phyloP scores from a whole-genome alignment of 2,113 vertebrate genomes.

The Tylochromis polylepis region DNA sequence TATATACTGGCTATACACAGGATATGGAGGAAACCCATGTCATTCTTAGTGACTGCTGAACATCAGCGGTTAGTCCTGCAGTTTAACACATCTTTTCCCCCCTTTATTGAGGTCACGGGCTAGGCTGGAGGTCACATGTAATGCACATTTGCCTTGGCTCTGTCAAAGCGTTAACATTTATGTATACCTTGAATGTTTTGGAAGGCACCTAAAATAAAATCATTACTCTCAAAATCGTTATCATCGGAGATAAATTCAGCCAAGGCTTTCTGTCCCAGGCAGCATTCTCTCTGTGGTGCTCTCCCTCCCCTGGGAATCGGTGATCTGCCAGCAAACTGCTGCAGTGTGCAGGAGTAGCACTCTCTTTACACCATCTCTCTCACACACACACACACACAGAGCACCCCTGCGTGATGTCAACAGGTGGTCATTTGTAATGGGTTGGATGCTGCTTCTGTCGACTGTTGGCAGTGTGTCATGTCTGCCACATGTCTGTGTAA shows the following conservation, averaged over 20 bases:
- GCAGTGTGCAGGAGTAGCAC: background rate
- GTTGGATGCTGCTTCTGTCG: background rate
- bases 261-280: no score
- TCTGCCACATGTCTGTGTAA: conserved; percentile 37
- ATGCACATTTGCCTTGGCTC: background rate
- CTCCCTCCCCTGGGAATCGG: background rate
- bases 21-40: background rate
- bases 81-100: background rate
- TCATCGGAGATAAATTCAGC: background rate
- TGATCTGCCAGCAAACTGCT: background rate
- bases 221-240: background rate
- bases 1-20: background rate
- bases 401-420: background rate
- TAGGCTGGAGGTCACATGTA: background rate
- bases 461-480: conserved; percentile 13
- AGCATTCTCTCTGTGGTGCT: background rate
- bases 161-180: background rate
- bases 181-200: background rate
- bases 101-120: background rate
- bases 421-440: conserved; percentile 28
- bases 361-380: background rate
- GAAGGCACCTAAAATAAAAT: background rate
- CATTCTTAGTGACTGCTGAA: background rate
- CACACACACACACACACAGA: background rate
- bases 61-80: background rate